Evolutionary conservation across 2,888 invertebrate species (phyloP).

Genomic region (Pandemis heparana): DNA sequence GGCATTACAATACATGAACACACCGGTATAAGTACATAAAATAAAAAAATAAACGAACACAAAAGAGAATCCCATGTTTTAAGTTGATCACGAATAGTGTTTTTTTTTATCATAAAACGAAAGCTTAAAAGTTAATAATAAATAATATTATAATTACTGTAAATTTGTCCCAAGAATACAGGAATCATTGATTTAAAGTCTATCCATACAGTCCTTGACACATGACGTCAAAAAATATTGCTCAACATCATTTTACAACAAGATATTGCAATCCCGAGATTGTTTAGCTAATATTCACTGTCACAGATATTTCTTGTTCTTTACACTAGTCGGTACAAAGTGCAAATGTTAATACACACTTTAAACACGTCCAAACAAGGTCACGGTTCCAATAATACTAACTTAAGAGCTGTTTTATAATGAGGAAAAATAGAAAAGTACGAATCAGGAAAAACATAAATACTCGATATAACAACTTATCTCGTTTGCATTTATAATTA

Average conservation of each 20-base stretch:
- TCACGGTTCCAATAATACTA: conserved; percentile 20
- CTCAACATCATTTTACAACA: no score
- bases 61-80: no score
- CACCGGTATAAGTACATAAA: no score
- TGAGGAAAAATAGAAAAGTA: conserved; percentile 9
- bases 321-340: conserved; percentile 28
- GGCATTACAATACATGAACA: no score
- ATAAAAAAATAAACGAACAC: no score
- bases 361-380: conserved; percentile 31
- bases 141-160: background rate
- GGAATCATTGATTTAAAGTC: background rate
- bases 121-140: background rate
- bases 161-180: background rate
- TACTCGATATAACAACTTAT: conserved; percentile 1
- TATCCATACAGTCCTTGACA: background rate
- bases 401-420: conserved; percentile 13
- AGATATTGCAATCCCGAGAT: no score
- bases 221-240: background rate
- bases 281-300: background rate
- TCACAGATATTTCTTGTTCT: conserved; percentile 5
- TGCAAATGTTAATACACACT: conserved; percentile 11
- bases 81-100: no score
- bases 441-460: conserved; percentile 23
- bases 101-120: no score
- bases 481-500: background rate